Evolutionary conservation across 1,140 invertebrate species (phyloP).

Genomic region (Latrodectus geometricus): DNA sequence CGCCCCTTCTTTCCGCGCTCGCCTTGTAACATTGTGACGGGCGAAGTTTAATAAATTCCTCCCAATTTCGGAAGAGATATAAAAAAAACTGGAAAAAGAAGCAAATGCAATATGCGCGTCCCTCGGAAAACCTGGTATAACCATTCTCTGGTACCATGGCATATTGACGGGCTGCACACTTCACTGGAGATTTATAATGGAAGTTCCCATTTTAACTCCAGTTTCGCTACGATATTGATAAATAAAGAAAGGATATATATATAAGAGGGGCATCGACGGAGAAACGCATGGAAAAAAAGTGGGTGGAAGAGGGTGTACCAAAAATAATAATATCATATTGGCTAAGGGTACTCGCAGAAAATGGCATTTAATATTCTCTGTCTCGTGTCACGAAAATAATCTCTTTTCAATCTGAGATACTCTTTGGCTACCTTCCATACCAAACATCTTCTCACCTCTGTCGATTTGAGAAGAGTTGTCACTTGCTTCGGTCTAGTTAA

Average conservation of each 20-base stretch:
- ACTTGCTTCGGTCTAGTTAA: too few species aligned
- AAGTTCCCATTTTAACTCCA: conserved; percentile 16
- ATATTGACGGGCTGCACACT: conserved; percentile 14
- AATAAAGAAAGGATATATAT: conserved; percentile 1
- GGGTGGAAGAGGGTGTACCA: neutral
- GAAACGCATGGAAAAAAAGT: neutral
- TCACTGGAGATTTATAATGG: conserved; percentile 18
- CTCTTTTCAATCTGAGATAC: neutral
- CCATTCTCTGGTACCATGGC: neutral
- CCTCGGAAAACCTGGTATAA: neutral
- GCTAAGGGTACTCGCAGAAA: neutral
- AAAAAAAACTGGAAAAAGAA: neutral
- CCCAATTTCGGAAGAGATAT: conserved; percentile 8
- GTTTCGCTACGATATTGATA: neutral
- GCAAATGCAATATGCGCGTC: conserved; percentile 12
- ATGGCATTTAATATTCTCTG: conserved; percentile 21
- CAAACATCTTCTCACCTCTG: neutral
- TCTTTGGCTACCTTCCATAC: neutral
- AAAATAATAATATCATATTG: conserved; percentile 28
- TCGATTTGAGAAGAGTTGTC: too few species aligned
- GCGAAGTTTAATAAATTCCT: conserved; percentile 30
- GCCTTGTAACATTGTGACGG: conserved; percentile 15
- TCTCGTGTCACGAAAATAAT: neutral
- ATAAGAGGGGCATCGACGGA: neutral
- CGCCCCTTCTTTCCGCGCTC: neutral